Evolutionary conservation across 2,888 invertebrate species (phyloP).

Genomic region (Spatulosminthurus flaviceps): DNA sequence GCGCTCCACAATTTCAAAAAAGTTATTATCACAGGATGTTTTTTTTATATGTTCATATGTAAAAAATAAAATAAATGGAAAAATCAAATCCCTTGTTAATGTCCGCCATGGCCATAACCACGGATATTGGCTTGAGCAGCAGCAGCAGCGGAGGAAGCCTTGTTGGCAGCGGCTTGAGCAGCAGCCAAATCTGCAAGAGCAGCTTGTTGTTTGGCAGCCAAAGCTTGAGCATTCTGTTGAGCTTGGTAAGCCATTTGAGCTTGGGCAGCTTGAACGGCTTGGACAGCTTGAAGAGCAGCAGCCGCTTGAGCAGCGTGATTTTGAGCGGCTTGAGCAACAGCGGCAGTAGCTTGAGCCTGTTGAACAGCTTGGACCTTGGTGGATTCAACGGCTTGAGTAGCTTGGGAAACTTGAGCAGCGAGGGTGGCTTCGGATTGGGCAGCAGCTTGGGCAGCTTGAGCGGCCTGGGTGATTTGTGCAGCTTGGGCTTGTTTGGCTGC

Average conservation of each 20-base stretch:
- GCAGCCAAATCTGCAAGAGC: constrained; percentile 60
- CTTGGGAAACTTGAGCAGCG: constrained; percentile 60
- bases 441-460: constrained; percentile 61
- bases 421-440: constrained; percentile 59
- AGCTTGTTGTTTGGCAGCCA: constrained; percentile 62
- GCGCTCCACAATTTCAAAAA: no score
- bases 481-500: constrained; percentile 61
- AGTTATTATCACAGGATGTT: constrained; percentile 26
- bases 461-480: constrained; percentile 59
- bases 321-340: constrained; percentile 56
- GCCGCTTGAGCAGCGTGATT: constrained; percentile 60
- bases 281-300: constrained; percentile 61
- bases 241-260: constrained; percentile 64
- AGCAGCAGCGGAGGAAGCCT: constrained; percentile 58
- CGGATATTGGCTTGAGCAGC: constrained; percentile 61
- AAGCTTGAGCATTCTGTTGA: constrained; percentile 62
- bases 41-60: no score
- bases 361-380: constrained; percentile 61
- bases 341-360: constrained; percentile 58
- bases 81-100: constrained; percentile 42
- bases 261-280: constrained; percentile 58
- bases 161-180: constrained; percentile 58
- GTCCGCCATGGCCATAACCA: constrained; percentile 56
- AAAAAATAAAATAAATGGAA: no score
- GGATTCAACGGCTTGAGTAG: constrained; percentile 60